A percentile compares a stretch with the other conserved stretches of the same genome.
phyloP scores from a whole-genome alignment of 2,113 vertebrate genomes.

The Ceyx margarethae region DNA sequence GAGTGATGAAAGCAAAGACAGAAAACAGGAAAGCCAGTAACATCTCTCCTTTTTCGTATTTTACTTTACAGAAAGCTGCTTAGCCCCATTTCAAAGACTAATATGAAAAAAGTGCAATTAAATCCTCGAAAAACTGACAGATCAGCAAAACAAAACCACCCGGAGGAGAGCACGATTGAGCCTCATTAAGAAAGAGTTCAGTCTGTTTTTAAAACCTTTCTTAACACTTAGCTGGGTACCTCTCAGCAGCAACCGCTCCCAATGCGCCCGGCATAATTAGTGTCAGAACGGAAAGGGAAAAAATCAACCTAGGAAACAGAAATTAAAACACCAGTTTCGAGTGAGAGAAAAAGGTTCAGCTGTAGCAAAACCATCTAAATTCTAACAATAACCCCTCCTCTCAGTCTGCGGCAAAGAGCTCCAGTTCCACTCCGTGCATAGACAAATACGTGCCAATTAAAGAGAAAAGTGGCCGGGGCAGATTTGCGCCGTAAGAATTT shows the following conservation, averaged over 20 bases:
- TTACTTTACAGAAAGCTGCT: conserved; percentile 69
- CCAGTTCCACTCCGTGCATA: neutral
- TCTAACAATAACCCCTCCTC: conserved; percentile 62
- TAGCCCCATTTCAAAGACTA: conserved; percentile 77
- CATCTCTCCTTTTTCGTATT: conserved; percentile 38
- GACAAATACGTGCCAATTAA: conserved; percentile 12
- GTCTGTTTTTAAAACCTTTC: conserved; percentile 80
- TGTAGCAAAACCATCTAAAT: conserved; percentile 43
- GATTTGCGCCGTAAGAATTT: neutral
- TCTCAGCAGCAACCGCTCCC: conserved; percentile 73
- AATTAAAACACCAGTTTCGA: conserved; percentile 70
- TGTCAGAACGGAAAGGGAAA: conserved; percentile 72
- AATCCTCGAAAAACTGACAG: conserved; percentile 78
- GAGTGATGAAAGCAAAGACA: conserved; percentile 24
- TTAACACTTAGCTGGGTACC: conserved; percentile 79
- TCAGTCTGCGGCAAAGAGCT: neutral
- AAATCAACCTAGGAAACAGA: conserved; percentile 72
- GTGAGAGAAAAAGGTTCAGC: conserved; percentile 6
- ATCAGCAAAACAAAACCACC: conserved; percentile 83
- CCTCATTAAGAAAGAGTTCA: conserved; percentile 80
- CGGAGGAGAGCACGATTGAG: conserved; percentile 75
- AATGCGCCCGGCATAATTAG: conserved; percentile 75
- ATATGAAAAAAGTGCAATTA: conserved; percentile 79
- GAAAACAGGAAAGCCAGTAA: conserved; percentile 48
- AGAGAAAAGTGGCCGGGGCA: conserved; percentile 3